phyloP scores from a whole-genome alignment of 1,140 invertebrate genomes.

The Pogonomyrmex barbatus region DNA sequence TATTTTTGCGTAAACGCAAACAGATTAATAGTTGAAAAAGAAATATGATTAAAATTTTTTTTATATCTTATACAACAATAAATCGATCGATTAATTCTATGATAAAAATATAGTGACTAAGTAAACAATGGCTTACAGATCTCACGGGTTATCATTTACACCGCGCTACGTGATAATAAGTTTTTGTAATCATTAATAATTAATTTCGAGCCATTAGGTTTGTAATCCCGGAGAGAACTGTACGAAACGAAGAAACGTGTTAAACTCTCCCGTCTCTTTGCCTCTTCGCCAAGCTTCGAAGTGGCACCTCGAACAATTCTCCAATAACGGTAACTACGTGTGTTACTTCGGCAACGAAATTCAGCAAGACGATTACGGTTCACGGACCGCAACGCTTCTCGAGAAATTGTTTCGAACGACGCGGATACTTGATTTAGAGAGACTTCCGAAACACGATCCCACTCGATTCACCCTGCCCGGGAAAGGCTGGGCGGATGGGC shows the following conservation, averaged over 20 bases:
- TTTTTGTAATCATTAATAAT: conserved; percentile 29
- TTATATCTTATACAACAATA: neutral
- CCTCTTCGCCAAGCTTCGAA: conserved; percentile 40
- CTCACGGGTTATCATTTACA: neutral
- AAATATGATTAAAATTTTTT: neutral
- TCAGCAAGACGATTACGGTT: conserved; percentile 63
- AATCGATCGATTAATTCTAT: neutral
- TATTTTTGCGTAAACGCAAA: conserved; percentile 16
- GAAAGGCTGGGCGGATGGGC: conserved; percentile 40
- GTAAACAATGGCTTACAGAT: neutral
- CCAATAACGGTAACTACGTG: conserved; percentile 63
- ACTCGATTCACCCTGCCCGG: conserved; percentile 48
- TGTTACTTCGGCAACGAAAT: conserved; percentile 60
- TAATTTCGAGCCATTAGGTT: conserved; percentile 25
- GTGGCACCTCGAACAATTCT: conserved; percentile 45
- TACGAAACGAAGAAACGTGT: conserved; percentile 35
- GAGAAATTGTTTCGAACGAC: conserved; percentile 58
- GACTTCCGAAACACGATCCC: conserved; percentile 61
- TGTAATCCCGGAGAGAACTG: conserved; percentile 11
- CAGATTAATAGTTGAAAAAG: neutral
- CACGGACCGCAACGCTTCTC: conserved; percentile 56
- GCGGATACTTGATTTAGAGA: conserved; percentile 62
- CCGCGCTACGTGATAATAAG: neutral
- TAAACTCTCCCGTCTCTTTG: conserved; percentile 21
- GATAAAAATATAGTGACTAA: neutral